Evolutionary conservation across 1,140 invertebrate genomes (phyloP).

Genomic region (Drosophila subpulchrella): DNA sequence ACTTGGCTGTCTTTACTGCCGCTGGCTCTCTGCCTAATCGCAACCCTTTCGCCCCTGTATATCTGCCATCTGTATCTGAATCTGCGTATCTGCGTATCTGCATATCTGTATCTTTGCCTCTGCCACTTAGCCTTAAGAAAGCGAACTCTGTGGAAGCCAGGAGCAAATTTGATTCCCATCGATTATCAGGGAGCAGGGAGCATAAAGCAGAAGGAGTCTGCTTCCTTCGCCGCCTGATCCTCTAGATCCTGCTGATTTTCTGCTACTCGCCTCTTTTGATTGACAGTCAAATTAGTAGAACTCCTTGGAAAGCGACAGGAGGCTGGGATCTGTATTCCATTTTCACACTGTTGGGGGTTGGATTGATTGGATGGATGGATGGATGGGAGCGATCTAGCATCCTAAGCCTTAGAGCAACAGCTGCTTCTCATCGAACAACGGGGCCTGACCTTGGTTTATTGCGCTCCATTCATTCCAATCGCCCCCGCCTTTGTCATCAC

Average conservation of each 20-base stretch:
- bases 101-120: conserved; percentile 26
- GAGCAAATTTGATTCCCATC: conserved; percentile 81
- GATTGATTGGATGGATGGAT: conserved; percentile 4
- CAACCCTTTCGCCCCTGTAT: background rate
- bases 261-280: conserved; percentile 60
- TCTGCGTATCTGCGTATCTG: conserved; percentile 7
- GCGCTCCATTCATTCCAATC: conserved; percentile 31
- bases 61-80: conserved; percentile 23
- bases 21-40: background rate
- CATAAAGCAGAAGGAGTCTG: no score
- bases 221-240: conserved; percentile 5
- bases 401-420: conserved; percentile 5
- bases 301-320: conserved; percentile 14
- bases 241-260: background rate
- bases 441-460: conserved; percentile 49
- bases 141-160: conserved; percentile 20
- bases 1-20: conserved; percentile 31
- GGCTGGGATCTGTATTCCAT: background rate
- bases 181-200: conserved; percentile 61
- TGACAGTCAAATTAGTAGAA: conserved; percentile 79
- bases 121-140: conserved; percentile 11
- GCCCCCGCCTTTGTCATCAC: conserved; percentile 44
- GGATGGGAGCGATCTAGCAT: conserved; percentile 18
- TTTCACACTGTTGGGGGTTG: conserved; percentile 15
- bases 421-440: conserved; percentile 1